Evolutionary conservation across 2,113 vertebrate species (phyloP).

Genomic region (Apteryx owenii): DNA sequence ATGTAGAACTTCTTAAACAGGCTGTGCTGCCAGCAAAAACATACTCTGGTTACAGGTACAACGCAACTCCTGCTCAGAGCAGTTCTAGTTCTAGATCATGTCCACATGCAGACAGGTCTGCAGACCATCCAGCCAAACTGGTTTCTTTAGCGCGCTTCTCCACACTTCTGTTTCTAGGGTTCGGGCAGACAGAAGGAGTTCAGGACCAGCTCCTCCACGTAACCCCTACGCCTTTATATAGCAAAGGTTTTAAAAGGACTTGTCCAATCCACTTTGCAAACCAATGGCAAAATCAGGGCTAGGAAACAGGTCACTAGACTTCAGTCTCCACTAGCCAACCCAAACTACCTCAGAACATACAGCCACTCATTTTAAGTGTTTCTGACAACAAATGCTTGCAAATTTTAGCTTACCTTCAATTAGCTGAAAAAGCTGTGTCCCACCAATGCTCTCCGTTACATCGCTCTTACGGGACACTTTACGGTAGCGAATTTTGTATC

Average conservation of each 20-base stretch:
- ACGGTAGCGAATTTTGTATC: slow-evolving; percentile 96
- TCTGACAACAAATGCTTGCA: background rate
- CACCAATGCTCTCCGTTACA: slow-evolving; percentile 85
- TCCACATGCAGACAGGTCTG: no score
- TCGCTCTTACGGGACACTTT: slow-evolving; percentile 93
- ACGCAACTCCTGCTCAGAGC: background rate
- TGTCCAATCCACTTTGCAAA: background rate
- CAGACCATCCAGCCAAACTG: no score
- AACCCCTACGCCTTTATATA: background rate
- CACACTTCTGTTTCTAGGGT: no score
- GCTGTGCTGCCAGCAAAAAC: background rate
- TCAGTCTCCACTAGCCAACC: background rate
- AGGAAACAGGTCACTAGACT: background rate
- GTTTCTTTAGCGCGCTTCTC: no score
- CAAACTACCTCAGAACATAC: background rate
- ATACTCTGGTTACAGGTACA: background rate
- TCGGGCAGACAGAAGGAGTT: no score
- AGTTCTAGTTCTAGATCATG: no score
- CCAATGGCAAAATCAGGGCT: background rate
- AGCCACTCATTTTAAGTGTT: background rate
- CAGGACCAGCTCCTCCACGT: no score
- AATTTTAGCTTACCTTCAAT: slow-evolving; percentile 83
- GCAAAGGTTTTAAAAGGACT: background rate
- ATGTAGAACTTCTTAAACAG: background rate
- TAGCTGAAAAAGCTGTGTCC: slow-evolving; percentile 88